These are phyloP conservation scores for Trichopria drosophilae DNA, from an alignment of 2,888 invertebrate species.

Conservation along the genomic window DNA sequence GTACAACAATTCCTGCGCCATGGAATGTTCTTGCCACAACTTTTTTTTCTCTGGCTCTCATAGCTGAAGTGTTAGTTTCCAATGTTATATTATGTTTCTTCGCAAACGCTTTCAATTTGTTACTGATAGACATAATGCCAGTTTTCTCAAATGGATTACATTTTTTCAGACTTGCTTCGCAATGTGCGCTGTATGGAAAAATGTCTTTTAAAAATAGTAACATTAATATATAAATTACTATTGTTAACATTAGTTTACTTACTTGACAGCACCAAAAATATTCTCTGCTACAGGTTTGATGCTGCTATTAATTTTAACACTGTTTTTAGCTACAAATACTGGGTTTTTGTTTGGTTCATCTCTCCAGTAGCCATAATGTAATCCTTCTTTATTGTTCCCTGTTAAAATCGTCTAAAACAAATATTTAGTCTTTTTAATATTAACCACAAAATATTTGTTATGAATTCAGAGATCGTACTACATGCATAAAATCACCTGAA, in stretches of 20 bases:
- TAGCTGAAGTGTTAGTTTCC: constrained; percentile 63
- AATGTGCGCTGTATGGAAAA: constrained; percentile 58
- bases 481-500: constrained; percentile 65
- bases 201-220: constrained; percentile 29
- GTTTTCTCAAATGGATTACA: constrained; percentile 69
- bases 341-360: constrained; percentile 78
- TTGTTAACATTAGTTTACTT: constrained; percentile 51
- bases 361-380: constrained; percentile 88
- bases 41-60: constrained; percentile 66
- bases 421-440: constrained; percentile 4
- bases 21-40: constrained; percentile 76
- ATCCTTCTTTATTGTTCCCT: constrained; percentile 69
- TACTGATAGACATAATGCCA: constrained; percentile 64
- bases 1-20: constrained; percentile 82
- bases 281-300: constrained; percentile 76
- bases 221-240: constrained; percentile 45
- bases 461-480: neutral
- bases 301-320: constrained; percentile 68
- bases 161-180: constrained; percentile 59
- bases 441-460: neutral
- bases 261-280: constrained; percentile 79
- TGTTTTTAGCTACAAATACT: constrained; percentile 77
- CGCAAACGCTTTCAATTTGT: constrained; percentile 67
- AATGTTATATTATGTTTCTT: constrained; percentile 65
- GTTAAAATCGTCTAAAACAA: constrained; percentile 69